Percentiles rank a stretch among this genome's conserved stretches.
Evolutionary conservation across 2,113 vertebrate species (phyloP).

Genomic region (Catharus minimus): DNA sequence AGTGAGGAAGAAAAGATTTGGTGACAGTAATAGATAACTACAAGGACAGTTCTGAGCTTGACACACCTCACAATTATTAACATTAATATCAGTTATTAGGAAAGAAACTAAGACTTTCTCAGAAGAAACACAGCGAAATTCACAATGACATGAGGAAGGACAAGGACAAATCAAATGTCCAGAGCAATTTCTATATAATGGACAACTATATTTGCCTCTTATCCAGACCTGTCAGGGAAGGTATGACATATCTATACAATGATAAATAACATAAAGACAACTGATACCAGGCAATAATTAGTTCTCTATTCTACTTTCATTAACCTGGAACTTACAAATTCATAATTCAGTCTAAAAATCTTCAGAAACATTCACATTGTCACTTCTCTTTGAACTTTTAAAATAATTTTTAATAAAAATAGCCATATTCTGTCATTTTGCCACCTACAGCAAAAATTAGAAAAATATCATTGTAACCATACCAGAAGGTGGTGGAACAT

Average conservation of each 20-base stretch:
- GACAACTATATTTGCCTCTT: background rate
- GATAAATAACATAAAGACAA: background rate
- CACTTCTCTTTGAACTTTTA: background rate
- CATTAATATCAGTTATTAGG: background rate
- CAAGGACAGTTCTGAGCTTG: background rate
- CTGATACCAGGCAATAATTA: background rate
- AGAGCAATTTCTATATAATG: background rate
- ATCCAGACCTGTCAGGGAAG: background rate
- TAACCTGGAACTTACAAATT: background rate
- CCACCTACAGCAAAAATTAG: background rate
- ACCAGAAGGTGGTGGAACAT: slow-evolving; percentile 89
- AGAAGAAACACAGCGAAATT: background rate
- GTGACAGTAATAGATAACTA: background rate
- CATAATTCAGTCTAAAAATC: background rate
- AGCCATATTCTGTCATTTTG: background rate
- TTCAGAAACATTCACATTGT: background rate
- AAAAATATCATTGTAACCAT: background rate
- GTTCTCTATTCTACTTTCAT: background rate
- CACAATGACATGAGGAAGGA: background rate
- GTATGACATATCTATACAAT: background rate
- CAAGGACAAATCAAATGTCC: background rate
- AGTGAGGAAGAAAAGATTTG: background rate
- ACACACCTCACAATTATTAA: background rate
- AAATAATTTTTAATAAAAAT: background rate
- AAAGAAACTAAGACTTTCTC: background rate